Percentiles rank a stretch among this genome's conserved stretches.
Evolutionary conservation across 2,888 invertebrate genomes (phyloP).

Genomic region (Drosophila prolongata): DNA sequence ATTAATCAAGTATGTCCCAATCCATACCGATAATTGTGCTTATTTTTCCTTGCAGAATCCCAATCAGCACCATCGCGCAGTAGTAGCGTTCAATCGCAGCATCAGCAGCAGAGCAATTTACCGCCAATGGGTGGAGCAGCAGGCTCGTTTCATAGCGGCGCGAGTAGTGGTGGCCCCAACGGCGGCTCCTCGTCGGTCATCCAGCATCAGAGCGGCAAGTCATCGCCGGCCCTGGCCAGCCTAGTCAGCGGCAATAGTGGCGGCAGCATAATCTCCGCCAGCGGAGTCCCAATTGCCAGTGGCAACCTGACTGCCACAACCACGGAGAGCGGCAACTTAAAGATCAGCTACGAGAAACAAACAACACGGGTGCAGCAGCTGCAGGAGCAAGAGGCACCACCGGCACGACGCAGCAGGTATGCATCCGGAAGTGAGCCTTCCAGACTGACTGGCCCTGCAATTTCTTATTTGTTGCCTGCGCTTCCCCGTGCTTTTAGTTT

Average conservation of each 20-base stretch:
- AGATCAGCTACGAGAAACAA: conserved; percentile 86
- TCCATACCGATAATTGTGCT: background rate
- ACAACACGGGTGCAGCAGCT: conserved; percentile 84
- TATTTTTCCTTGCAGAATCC: conserved; percentile 39
- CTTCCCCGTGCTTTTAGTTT: conserved; percentile 25
- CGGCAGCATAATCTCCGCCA: conserved; percentile 34
- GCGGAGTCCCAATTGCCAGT: conserved; percentile 7
- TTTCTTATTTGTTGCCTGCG: conserved; percentile 27
- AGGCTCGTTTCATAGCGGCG: conserved; percentile 51
- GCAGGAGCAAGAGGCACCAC: conserved; percentile 85
- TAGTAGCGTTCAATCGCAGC: conserved; percentile 20
- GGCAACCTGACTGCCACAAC: conserved; percentile 82
- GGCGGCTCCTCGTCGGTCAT: conserved; percentile 67
- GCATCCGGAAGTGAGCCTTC: background rate
- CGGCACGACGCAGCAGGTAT: conserved; percentile 86
- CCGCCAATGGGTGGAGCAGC: conserved; percentile 62
- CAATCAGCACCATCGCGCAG: conserved; percentile 24
- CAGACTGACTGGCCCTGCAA: background rate
- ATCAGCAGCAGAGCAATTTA: conserved; percentile 45
- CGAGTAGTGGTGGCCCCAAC: conserved; percentile 21
- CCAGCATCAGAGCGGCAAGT: conserved; percentile 81
- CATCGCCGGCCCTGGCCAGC: conserved; percentile 70
- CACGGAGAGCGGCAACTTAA: conserved; percentile 85
- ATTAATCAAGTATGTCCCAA: background rate
- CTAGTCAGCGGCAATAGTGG: conserved; percentile 55